phyloP scores from a whole-genome alignment of 2,113 vertebrate species.

The Psilopogon haemacephalus region DNA sequence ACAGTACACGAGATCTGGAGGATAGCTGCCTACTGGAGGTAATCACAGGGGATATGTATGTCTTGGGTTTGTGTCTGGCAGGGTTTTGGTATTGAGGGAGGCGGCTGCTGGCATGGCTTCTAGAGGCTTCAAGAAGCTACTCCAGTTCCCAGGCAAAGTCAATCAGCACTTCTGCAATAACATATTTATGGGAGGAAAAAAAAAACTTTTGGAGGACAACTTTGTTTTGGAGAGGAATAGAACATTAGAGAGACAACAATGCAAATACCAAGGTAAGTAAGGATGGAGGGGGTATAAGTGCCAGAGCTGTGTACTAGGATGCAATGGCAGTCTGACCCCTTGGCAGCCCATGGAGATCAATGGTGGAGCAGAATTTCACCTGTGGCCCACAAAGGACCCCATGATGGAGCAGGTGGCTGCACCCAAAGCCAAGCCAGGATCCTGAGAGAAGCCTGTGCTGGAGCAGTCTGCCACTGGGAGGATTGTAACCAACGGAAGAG shows the following conservation, averaged over 20 bases:
- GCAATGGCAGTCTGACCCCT: not conserved
- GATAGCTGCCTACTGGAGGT: not conserved
- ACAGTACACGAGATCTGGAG: not conserved
- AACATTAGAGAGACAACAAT: not conserved
- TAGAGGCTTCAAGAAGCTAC: too few relatives aligned
- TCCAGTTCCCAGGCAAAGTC: not conserved
- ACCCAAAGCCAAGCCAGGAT: too few relatives aligned
- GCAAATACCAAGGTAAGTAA: not conserved
- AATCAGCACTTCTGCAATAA: not conserved
- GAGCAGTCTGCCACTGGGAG: too few relatives aligned
- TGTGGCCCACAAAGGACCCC: too few relatives aligned
- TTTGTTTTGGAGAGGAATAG: not conserved
- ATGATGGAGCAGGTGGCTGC: too few relatives aligned
- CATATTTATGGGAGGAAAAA: not conserved
- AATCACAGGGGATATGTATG: not conserved
- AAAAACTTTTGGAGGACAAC: not conserved
- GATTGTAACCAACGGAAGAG: too few relatives aligned
- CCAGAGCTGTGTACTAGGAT: not conserved
- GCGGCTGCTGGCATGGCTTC: not conserved
- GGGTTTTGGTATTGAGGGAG: not conserved
- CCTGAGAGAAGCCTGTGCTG: too few relatives aligned
- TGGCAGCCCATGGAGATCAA: not conserved
- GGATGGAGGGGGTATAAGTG: not conserved
- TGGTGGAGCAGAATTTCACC: too few relatives aligned
- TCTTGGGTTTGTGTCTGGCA: not conserved